Conservation (phyloP, 2,113 vertebrate species). For the Aleadryas rufinucha region DNA sequence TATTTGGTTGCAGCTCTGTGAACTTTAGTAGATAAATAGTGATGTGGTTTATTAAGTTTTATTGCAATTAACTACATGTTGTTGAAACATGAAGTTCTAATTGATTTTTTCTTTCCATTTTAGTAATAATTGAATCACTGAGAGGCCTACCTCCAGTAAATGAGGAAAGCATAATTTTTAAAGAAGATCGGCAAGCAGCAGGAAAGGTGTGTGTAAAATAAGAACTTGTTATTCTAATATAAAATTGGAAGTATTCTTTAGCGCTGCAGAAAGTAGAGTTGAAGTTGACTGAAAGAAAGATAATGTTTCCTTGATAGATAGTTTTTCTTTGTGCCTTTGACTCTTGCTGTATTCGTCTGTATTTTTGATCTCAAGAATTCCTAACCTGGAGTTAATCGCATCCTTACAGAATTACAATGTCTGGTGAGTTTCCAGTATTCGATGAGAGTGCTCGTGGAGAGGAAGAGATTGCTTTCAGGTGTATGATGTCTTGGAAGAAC, state of each 20-base stretch:
- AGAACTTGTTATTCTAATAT: not conserved
- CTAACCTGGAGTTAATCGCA: not conserved
- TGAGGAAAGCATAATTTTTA: conserved; percentile 90
- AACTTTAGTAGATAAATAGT: not conserved
- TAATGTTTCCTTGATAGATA: not conserved
- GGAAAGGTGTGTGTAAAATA: conserved; percentile 80
- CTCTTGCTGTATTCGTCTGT: not conserved
- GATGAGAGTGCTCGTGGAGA: not conserved
- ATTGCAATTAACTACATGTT: not conserved
- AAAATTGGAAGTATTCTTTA: not conserved
- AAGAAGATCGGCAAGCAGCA: conserved; percentile 74
- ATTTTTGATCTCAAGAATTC: not conserved
- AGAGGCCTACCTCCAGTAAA: conserved; percentile 82
- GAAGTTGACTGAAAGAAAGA: not conserved
- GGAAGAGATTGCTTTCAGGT: not conserved
- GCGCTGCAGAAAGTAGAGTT: not conserved
- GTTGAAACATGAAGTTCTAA: not conserved
- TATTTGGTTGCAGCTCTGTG: not conserved
- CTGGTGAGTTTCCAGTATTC: not conserved
- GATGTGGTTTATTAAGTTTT: not conserved
- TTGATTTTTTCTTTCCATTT: not conserved
- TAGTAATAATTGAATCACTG: conserved; percentile 88
- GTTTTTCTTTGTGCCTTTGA: not conserved
- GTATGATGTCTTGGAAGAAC: not conserved
- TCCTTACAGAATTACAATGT: not conserved